Percentiles rank a stretch among this genome's conserved stretches.
Conservation (phyloP, 2,797 vertebrate species). For the Clarias pachynema region DNA sequence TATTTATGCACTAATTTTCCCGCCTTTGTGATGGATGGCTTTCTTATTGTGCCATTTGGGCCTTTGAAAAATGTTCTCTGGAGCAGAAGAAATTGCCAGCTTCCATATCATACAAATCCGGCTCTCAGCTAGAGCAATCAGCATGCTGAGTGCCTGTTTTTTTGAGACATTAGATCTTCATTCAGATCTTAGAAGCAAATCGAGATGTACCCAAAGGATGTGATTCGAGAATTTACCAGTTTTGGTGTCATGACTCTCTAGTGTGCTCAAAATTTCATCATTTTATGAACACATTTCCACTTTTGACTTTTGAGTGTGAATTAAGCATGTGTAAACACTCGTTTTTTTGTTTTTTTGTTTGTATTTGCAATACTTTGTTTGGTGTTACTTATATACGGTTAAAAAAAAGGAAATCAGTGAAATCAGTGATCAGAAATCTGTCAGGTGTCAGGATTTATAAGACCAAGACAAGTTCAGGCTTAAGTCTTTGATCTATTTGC, state of each 20-base stretch:
- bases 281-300: background rate
- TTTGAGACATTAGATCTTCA: conserved; percentile 49
- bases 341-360: background rate
- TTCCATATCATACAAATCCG: conserved; percentile 70
- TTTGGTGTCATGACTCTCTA: conserved; percentile 15
- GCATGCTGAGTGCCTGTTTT: conserved; percentile 48
- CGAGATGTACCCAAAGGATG: conserved; percentile 12
- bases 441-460: background rate
- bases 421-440: conserved; percentile 2
- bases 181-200: conserved; percentile 36
- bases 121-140: conserved; percentile 56
- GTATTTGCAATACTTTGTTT: too few species aligned
- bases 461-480: background rate
- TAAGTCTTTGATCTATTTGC: background rate
- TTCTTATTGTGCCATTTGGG: conserved; percentile 79
- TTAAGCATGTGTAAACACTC: background rate
- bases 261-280: background rate
- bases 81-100: conserved; percentile 77
- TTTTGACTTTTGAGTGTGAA: background rate
- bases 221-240: conserved; percentile 1
- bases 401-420: background rate
- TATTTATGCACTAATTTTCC: conserved; percentile 80
- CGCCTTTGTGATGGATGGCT: conserved; percentile 79
- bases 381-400: background rate
- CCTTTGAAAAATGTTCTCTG: conserved; percentile 77